Evolutionary conservation across 2,113 vertebrate genomes (phyloP).

Genomic region (Pygoscelis adeliae): DNA sequence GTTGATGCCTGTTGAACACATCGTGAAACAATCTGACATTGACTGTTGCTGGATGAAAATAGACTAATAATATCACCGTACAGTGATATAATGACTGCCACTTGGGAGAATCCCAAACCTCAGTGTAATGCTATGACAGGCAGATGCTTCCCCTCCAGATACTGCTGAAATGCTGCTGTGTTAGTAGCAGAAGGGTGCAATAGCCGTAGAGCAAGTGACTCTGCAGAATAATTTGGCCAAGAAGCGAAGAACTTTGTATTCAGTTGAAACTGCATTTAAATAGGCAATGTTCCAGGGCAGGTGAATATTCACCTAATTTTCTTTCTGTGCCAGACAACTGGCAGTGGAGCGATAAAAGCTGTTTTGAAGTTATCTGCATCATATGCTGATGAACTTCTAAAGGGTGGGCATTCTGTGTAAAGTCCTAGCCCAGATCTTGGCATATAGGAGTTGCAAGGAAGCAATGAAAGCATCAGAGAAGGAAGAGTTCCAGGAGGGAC

Average conservation of each 20-base stretch:
- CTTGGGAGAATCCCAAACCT: constrained; percentile 48
- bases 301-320: background rate
- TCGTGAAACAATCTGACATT: constrained; percentile 43
- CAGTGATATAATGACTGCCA: constrained; percentile 23
- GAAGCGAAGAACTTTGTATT: background rate
- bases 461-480: background rate
- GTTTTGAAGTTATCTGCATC: background rate
- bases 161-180: constrained; percentile 34
- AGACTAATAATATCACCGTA: constrained; percentile 37
- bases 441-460: background rate
- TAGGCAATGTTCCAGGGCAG: background rate
- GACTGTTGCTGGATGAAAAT: constrained; percentile 46
- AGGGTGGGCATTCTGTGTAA: background rate
- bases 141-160: constrained; percentile 1
- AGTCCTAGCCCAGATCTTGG: background rate
- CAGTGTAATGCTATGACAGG: background rate
- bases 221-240: constrained; percentile 28
- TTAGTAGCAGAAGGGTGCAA: background rate
- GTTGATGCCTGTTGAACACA: constrained; percentile 57
- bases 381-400: background rate
- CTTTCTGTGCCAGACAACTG: background rate
- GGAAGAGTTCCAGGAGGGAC: background rate
- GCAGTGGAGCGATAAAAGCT: background rate
- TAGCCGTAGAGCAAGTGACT: constrained; percentile 33
- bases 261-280: background rate